Evolutionary conservation across 2,113 vertebrate genomes (phyloP).

Genomic region (Percina caprodes): DNA sequence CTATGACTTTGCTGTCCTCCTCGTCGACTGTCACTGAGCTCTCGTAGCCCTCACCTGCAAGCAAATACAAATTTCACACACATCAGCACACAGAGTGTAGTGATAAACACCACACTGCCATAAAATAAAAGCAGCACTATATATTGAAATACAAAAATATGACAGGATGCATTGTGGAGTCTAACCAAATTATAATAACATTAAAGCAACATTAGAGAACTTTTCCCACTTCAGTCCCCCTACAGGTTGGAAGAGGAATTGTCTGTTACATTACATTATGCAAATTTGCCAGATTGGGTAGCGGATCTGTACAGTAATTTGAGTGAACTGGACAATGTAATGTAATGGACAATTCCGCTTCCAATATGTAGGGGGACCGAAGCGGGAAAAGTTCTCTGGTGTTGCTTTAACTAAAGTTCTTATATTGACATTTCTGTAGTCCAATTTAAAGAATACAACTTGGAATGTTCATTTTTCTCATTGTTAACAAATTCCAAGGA

Average conservation of each 20-base stretch:
- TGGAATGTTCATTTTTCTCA: neutral
- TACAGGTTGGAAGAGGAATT: no score
- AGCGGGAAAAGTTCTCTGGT: no score
- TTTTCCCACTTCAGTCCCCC: no score
- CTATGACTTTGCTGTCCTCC: slow-evolving; percentile 84
- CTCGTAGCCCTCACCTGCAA: slow-evolving; percentile 83
- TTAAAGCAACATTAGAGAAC: neutral
- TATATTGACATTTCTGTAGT: neutral
- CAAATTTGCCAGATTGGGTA: no score
- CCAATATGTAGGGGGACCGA: no score
- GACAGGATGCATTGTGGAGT: neutral
- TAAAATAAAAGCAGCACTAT: neutral
- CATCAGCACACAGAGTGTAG: slow-evolving; percentile 11
- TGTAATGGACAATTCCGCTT: no score
- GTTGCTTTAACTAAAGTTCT: neutral
- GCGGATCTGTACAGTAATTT: no score
- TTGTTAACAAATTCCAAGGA: neutral
- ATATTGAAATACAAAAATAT: neutral
- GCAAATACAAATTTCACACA: slow-evolving; percentile 34
- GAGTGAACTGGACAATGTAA: no score
- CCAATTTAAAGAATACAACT: neutral
- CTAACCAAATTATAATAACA: neutral
- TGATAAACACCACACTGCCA: neutral
- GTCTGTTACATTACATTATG: no score
- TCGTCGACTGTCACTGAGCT: slow-evolving; percentile 83